Base-by-base conservation (phyloP, 2,113 vertebrate genomes). In the Amphiprion ocellaris region DNA sequence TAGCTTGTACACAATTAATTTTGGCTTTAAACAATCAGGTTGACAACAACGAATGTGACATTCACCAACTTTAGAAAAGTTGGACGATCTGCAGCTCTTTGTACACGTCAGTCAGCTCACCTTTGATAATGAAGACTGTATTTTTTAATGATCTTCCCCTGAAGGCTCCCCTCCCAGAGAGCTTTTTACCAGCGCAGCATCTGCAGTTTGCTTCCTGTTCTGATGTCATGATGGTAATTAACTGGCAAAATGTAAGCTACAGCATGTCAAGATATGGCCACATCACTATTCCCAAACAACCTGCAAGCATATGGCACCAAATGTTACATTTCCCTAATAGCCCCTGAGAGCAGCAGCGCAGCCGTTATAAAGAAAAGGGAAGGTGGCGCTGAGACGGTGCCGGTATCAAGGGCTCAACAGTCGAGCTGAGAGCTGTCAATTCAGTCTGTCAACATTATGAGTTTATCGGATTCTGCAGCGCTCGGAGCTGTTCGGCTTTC, bases 301-400 rank as follows among this genome's bases (percentile, higher is more conserved):
- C 92, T 90, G 91, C 92, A 54, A 94, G 90, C 95, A 95, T 95
- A 95, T 95, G 94, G 94, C 91, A 87, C 90, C 85, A 84, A 95
- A 93, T 93, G 94, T 93, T 94, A 84, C 90, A 89, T 88, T 90
- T 86, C 89, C 84, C 90, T 93, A 94, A 94, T 92, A 87, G 89
- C 93, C 93, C 93, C 89, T 41, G 91, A 94, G 94, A 94, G 90
- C 15, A 82, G 84, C 86, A 17, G 69, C 24, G 47, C 74, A 54
- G 87, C 90, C 87, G 74, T 86, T 26, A 46, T 17, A 59, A 64
- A 33, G 28, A 28, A 84, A 75, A 63, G 17, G 69, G 88, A 85
- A 73, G 85, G 84, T 77, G 87, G 87, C 30, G 21, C 26, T 26
- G 79, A 70, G 69, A 60, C 44, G 4, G 10, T 1, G 37, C 69